Evolutionary conservation across 1,140 invertebrate genomes (phyloP).

Genomic region (Helicorthomorpha holstii): DNA sequence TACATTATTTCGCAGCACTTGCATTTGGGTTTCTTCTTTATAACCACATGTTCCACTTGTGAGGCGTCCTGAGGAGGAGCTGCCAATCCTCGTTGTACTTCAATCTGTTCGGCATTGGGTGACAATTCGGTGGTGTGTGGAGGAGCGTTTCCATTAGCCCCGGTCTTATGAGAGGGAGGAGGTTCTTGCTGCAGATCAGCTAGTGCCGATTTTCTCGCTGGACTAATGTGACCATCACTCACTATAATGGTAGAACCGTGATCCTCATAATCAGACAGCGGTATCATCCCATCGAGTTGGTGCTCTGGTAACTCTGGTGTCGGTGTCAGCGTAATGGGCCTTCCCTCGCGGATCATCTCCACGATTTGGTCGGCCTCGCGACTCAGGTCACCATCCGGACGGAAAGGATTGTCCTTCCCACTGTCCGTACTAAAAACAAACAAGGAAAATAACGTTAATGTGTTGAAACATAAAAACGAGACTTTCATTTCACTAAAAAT

Average conservation of each 20-base stretch:
- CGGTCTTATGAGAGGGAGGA: slow-evolving; percentile 14
- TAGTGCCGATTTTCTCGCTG: background rate
- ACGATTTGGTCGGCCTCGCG: slow-evolving; percentile 92
- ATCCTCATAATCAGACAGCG: slow-evolving; percentile 8
- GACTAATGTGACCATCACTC: slow-evolving; percentile 4
- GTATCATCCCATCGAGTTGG: slow-evolving; percentile 25
- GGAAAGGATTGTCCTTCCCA: slow-evolving; percentile 92
- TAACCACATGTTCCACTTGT: slow-evolving; percentile 63
- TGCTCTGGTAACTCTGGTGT: slow-evolving; percentile 17
- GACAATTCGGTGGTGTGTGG: slow-evolving; percentile 17
- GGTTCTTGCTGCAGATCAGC: slow-evolving; percentile 4
- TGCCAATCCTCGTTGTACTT: slow-evolving; percentile 51
- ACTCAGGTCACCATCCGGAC: slow-evolving; percentile 83
- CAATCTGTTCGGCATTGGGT: slow-evolving; percentile 32
- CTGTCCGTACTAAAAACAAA: slow-evolving; percentile 65
- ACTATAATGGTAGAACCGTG: background rate
- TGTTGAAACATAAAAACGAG: background rate
- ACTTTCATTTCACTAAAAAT: background rate
- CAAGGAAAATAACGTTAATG: slow-evolving; percentile 11
- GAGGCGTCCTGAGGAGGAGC: slow-evolving; percentile 50
- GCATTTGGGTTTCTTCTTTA: slow-evolving; percentile 80
- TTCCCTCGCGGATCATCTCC: slow-evolving; percentile 75
- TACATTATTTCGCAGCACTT: slow-evolving; percentile 78
- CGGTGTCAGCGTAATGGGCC: slow-evolving; percentile 43
- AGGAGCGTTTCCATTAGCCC: slow-evolving; percentile 21